phyloP scores from a whole-genome alignment of 2,113 vertebrate species.

The Hipposideros armiger region DNA sequence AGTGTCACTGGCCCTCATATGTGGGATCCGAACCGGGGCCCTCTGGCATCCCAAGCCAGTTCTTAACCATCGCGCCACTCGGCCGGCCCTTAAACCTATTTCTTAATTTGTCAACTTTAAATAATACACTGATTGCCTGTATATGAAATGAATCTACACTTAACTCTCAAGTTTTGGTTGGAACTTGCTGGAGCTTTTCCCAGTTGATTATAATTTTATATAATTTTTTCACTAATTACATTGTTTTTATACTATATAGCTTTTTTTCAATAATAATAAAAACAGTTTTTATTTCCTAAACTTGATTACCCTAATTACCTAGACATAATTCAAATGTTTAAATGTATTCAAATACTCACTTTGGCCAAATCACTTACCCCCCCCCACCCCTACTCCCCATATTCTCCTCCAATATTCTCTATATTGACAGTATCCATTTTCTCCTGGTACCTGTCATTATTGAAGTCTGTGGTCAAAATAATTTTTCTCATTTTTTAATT shows the following conservation, averaged over 20 bases:
- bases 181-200: background rate
- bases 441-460: background rate
- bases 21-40: no score
- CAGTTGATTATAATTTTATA: background rate
- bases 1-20: no score
- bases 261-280: constrained; percentile 18
- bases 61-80: no score
- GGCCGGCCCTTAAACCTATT: background rate
- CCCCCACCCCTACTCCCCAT: background rate
- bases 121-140: background rate
- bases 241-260: background rate
- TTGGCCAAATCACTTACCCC: background rate
- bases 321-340: constrained; percentile 34
- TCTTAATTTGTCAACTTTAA: background rate
- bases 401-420: background rate
- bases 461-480: background rate
- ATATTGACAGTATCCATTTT: constrained; percentile 4
- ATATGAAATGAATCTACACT: background rate
- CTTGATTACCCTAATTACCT: background rate
- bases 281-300: background rate
- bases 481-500: constrained; percentile 14
- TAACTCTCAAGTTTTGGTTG: background rate
- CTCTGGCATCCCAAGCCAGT: no score
- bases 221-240: constrained; percentile 32
- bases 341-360: background rate